Conservation (phyloP, 2,888 invertebrate genomes). For the Rhimphoctona megacephalus region DNA sequence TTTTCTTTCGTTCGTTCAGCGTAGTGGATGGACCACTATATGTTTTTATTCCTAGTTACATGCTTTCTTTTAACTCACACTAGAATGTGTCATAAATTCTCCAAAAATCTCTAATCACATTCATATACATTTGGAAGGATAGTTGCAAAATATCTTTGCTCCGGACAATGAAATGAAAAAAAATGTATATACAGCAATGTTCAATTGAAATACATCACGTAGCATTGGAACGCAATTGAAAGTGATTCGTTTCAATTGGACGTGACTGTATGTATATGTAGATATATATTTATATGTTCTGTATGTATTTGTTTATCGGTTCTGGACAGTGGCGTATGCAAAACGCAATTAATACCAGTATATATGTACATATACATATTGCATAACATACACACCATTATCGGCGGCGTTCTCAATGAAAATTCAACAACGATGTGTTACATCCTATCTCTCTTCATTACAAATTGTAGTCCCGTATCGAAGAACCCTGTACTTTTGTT, state of each 20-base stretch:
- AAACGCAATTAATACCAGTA: slow-evolving; percentile 38
- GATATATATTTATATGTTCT: neutral
- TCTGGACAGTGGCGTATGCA: slow-evolving; percentile 48
- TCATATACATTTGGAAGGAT: slow-evolving; percentile 78
- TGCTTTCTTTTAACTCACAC: slow-evolving; percentile 58
- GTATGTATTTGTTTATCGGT: slow-evolving; percentile 34
- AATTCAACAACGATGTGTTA: slow-evolving; percentile 30
- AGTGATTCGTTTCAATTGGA: neutral
- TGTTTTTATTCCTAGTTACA: slow-evolving; percentile 68
- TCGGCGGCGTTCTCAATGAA: slow-evolving; percentile 30
- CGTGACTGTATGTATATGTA: neutral
- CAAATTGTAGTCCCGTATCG: slow-evolving; percentile 32
- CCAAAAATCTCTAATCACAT: slow-evolving; percentile 71
- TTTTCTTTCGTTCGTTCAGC: slow-evolving; percentile 38
- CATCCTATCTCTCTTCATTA: slow-evolving; percentile 23
- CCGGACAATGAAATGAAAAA: slow-evolving; percentile 71
- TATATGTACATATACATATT: slow-evolving; percentile 24
- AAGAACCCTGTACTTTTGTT: slow-evolving; percentile 65
- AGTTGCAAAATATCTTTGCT: slow-evolving; percentile 78
- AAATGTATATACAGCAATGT: slow-evolving; percentile 18
- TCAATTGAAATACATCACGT: neutral
- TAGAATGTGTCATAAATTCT: slow-evolving; percentile 70
- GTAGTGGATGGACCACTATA: slow-evolving; percentile 70
- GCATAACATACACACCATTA: slow-evolving; percentile 9
- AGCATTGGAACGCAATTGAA: neutral